These are phyloP conservation scores for Hirundichthys speculiger DNA, from an alignment of 2,113 vertebrate genomes.

Conservation along the genomic window DNA sequence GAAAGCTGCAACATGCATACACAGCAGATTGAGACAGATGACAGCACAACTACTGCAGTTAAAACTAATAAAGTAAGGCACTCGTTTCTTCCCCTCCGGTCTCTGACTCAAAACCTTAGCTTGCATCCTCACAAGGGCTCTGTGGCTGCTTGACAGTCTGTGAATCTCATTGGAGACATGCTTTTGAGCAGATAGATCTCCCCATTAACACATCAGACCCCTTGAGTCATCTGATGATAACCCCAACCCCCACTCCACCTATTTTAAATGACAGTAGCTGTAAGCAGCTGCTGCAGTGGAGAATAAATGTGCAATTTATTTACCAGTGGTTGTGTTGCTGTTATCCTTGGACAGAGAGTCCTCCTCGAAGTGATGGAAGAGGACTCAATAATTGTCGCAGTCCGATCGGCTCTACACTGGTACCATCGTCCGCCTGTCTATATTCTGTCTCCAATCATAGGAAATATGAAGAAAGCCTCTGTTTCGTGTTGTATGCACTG, in stretches of 20 bases:
- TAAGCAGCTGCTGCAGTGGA: conserved; percentile 35
- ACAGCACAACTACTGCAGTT: conserved; percentile 17
- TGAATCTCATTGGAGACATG: background rate
- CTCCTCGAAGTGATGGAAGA: conserved; percentile 34
- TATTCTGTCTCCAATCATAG: conserved; percentile 57
- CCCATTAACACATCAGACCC: conserved; percentile 3
- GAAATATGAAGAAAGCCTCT: conserved; percentile 67
- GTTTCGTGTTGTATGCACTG: conserved; percentile 72
- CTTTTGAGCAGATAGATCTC: too few relatives aligned
- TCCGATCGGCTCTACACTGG: conserved; percentile 26
- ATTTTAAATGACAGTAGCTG: conserved; percentile 46
- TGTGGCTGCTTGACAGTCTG: too few relatives aligned
- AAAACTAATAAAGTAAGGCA: conserved; percentile 29
- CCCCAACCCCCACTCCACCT: conserved; percentile 52
- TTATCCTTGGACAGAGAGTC: conserved; percentile 52
- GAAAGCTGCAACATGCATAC: conserved; percentile 31
- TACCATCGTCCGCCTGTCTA: conserved; percentile 43
- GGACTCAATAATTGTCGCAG: conserved; percentile 51
- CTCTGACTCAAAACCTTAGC: conserved; percentile 17
- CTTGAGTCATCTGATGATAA: conserved; percentile 20
- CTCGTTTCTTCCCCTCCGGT: conserved; percentile 13
- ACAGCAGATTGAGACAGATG: conserved; percentile 19
- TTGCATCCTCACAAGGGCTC: conserved; percentile 15
- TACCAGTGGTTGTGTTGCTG: conserved; percentile 65
- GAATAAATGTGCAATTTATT: conserved; percentile 45